phyloP scores from a whole-genome alignment of 2,888 invertebrate genomes.

The Strigamia crassipes region DNA sequence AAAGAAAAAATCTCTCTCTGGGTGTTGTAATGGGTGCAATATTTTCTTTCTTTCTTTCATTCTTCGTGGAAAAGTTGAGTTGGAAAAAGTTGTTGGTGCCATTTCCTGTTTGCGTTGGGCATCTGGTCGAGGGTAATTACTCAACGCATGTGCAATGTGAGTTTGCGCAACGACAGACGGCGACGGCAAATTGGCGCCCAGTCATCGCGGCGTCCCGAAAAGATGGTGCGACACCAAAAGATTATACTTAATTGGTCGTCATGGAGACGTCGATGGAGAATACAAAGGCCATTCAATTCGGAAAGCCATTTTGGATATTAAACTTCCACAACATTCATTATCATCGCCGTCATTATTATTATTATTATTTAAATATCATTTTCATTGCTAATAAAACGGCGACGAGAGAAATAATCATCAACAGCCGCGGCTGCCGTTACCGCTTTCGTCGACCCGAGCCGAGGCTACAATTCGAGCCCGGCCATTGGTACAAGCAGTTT shows the following conservation, averaged over 20 bases:
- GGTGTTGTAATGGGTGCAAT: neutral
- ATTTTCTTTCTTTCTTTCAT: neutral
- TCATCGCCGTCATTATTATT: too few species aligned
- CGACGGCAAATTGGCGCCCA: constrained; percentile 39
- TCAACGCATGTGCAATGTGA: neutral
- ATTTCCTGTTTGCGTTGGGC: constrained; percentile 33
- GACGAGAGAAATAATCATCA: too few species aligned
- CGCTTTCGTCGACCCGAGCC: too few species aligned
- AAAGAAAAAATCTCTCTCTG: neutral
- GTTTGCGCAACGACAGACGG: constrained; percentile 42
- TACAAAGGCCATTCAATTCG: neutral
- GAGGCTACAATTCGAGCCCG: too few species aligned
- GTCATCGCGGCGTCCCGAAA: constrained; percentile 30
- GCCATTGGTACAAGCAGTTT: too few species aligned
- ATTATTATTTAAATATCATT: too few species aligned
- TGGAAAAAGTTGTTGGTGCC: neutral
- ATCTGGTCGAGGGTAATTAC: constrained; percentile 18
- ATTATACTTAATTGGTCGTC: constrained; percentile 28
- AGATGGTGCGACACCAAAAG: constrained; percentile 33
- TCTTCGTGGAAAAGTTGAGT: neutral
- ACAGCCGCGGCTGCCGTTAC: too few species aligned
- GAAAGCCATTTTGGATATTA: too few species aligned
- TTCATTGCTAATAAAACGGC: too few species aligned
- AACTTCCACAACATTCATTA: too few species aligned
- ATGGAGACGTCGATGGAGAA: neutral